Conservation (phyloP, 2,113 vertebrate genomes). For the Rana temporaria region DNA sequence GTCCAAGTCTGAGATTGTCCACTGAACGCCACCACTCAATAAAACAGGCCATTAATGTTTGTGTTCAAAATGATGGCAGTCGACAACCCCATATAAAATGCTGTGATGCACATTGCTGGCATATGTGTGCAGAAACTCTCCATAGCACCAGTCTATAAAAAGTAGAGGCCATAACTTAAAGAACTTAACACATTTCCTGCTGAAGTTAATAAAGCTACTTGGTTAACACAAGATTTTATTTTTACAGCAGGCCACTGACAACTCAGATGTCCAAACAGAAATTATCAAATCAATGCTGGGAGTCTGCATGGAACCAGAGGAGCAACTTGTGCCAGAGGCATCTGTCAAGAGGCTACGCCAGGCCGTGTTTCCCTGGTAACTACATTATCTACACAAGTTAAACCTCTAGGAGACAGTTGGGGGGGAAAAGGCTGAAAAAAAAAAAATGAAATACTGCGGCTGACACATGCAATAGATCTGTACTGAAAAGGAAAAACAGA, state of each 20-base stretch:
- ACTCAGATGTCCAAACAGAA: slow-evolving; percentile 20
- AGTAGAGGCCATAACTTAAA: too few species aligned
- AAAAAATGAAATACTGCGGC: neutral
- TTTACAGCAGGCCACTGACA: neutral
- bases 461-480: slow-evolving; percentile 8
- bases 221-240: neutral
- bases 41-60: too few species aligned
- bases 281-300: slow-evolving; percentile 27
- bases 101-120: too few species aligned
- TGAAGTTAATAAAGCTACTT: too few species aligned
- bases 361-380: slow-evolving; percentile 31
- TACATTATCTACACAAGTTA: neutral
- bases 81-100: too few species aligned
- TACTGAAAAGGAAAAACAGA: neutral
- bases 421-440: too few species aligned
- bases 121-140: too few species aligned
- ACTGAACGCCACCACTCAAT: too few species aligned
- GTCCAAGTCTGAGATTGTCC: too few species aligned
- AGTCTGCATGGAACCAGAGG: neutral
- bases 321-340: slow-evolving; percentile 6
- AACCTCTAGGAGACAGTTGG: slow-evolving; percentile 15
- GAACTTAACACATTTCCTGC: too few species aligned
- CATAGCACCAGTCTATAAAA: too few species aligned
- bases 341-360: slow-evolving; percentile 21
- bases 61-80: too few species aligned